phyloP scores from a whole-genome alignment of 2,113 vertebrate species.

The Hemibagrus wyckioides region DNA sequence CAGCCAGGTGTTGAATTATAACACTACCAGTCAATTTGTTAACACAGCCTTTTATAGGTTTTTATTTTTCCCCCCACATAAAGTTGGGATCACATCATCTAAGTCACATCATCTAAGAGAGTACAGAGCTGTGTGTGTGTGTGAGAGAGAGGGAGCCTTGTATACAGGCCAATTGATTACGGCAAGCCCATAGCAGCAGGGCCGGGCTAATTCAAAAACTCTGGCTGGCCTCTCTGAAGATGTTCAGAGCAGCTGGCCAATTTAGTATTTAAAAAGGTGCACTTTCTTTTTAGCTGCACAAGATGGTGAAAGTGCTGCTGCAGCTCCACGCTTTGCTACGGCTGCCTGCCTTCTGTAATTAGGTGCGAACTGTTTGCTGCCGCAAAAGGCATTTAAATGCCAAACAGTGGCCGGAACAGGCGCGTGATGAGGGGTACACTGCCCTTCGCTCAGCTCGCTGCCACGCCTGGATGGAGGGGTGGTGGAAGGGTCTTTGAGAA shows the following conservation, averaged over 20 bases:
- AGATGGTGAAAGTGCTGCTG: slow-evolving; percentile 58
- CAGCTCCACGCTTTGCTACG: slow-evolving; percentile 55
- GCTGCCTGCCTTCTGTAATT: slow-evolving; percentile 71
- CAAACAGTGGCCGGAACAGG: slow-evolving; percentile 53
- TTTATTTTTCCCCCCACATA: not conserved
- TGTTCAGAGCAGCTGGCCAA: slow-evolving; percentile 51
- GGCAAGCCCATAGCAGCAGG: slow-evolving; percentile 29
- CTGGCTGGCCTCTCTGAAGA: slow-evolving; percentile 40
- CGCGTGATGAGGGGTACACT: slow-evolving; percentile 38
- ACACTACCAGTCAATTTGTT: slow-evolving; percentile 18
- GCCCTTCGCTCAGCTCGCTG: not conserved
- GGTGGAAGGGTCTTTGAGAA: slow-evolving; percentile 22
- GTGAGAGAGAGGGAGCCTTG: slow-evolving; percentile 53
- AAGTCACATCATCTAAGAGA: not conserved
- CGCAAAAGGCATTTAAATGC: slow-evolving; percentile 74
- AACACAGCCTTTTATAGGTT: not conserved
- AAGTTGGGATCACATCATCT: not conserved
- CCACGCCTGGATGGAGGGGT: slow-evolving; percentile 37
- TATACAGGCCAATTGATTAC: slow-evolving; percentile 44
- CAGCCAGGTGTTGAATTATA: slow-evolving; percentile 22
- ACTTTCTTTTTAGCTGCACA: slow-evolving; percentile 66
- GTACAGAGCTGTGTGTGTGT: slow-evolving; percentile 54
- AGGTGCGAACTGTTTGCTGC: slow-evolving; percentile 64
- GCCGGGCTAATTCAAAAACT: slow-evolving; percentile 38
- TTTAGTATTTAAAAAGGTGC: slow-evolving; percentile 74